These are phyloP conservation scores for Sternotherus odoratus DNA, from an alignment of 2,797 vertebrate genomes.

Conservation along the genomic window DNA sequence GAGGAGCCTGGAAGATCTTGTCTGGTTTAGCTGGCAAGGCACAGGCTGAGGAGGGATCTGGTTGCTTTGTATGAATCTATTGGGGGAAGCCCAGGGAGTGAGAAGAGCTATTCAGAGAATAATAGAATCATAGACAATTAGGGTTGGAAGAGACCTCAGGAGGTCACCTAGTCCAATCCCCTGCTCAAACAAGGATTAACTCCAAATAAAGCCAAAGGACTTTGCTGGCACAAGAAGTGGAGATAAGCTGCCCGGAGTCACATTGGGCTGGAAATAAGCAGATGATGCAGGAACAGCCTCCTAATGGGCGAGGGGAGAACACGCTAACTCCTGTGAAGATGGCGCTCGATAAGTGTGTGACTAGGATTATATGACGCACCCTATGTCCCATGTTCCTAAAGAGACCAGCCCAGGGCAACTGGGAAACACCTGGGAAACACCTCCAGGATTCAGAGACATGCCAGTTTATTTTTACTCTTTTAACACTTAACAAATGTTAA, in stretches of 20 bases:
- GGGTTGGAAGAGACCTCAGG: no score
- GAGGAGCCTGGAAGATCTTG: background rate
- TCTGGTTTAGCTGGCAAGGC: background rate
- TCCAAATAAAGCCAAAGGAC: background rate
- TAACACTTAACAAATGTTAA: background rate
- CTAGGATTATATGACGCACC: background rate
- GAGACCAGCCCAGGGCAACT: background rate
- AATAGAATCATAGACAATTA: no score
- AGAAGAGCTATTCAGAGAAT: background rate
- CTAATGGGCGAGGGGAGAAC: background rate
- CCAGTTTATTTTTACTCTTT: background rate
- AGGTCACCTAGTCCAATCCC: no score
- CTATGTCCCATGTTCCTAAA: background rate
- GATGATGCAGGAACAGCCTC: background rate
- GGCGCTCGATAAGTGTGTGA: background rate
- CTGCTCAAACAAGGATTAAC: no score
- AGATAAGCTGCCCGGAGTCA: background rate
- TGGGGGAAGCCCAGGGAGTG: background rate
- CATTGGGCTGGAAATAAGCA: background rate
- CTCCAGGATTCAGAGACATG: background rate
- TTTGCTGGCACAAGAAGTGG: background rate
- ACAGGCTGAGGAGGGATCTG: background rate
- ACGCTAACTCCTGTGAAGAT: background rate
- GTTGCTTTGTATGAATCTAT: background rate
- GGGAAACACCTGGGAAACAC: no score